Conservation (phyloP, 30 jellyfish, hydroid and myxozoan genomes). For the Chrysaora quinquecirrha region DNA sequence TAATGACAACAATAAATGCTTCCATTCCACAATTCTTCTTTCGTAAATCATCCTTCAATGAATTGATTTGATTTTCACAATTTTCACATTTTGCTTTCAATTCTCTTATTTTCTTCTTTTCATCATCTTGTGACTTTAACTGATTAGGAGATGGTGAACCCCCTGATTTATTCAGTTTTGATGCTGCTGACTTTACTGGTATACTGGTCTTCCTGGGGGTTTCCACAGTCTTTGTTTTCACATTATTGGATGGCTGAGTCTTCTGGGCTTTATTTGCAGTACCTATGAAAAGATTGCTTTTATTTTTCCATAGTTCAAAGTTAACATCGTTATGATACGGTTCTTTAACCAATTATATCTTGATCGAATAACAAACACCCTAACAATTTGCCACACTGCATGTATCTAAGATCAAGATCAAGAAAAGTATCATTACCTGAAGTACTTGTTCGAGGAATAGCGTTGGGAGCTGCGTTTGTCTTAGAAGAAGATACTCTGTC, state of each 20-base stretch:
- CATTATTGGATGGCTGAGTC: neutral
- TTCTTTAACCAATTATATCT: no score
- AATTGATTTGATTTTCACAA: constrained; percentile 48
- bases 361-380: no score
- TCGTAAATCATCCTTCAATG: constrained; percentile 18
- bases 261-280: neutral
- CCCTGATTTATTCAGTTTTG: neutral
- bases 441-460: neutral
- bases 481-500: constrained; percentile 11
- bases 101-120: constrained; percentile 29
- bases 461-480: neutral
- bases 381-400: no score
- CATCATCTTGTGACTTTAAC: constrained; percentile 19
- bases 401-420: no score
- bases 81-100: constrained; percentile 42
- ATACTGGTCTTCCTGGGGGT: constrained; percentile 20
- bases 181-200: neutral
- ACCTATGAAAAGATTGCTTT: no score
- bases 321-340: no score
- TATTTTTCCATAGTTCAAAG: no score
- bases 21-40: constrained; percentile 66
- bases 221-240: constrained; percentile 1
- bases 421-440: no score
- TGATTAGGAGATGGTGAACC: constrained; percentile 6
- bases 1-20: constrained; percentile 81